These are phyloP conservation scores for Apoda limacodes DNA, from an alignment of 2,888 invertebrate species.

Conservation along the genomic window DNA sequence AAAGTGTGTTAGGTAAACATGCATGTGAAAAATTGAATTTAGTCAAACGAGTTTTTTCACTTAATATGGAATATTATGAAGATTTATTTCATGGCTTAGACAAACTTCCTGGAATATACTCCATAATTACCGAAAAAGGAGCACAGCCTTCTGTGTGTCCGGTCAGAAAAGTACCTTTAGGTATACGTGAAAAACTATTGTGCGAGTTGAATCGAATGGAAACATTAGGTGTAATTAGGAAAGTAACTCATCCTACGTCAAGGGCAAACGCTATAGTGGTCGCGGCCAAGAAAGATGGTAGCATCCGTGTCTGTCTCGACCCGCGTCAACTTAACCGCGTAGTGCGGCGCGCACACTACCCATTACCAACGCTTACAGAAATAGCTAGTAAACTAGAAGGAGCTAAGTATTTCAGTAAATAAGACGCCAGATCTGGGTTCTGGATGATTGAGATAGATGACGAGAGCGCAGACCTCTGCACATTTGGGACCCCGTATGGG, in stretches of 20 bases:
- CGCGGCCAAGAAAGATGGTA: conserved; percentile 19
- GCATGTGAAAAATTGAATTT: too few species aligned
- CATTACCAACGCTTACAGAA: conserved; percentile 15
- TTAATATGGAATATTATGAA: too few species aligned
- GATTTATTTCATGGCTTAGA: too few species aligned
- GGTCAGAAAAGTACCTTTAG: conserved; percentile 21
- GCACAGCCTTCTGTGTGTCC: too few species aligned
- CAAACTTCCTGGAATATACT: conserved; percentile 12
- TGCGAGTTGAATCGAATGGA: too few species aligned
- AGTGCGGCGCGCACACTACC: conserved; percentile 16
- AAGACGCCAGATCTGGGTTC: conserved; percentile 12
- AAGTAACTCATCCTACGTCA: conserved; percentile 15
- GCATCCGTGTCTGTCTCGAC: conserved; percentile 17
- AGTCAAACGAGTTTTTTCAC: too few species aligned
- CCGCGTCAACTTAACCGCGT: conserved; percentile 17
- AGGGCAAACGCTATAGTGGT: conserved; percentile 22
- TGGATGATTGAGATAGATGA: conserved; percentile 12
- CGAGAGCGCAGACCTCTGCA: conserved; percentile 10
- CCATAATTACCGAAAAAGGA: too few species aligned
- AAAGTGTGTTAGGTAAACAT: too few species aligned
- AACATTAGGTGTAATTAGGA: conserved; percentile 12
- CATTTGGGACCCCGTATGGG: too few species aligned
- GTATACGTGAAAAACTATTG: conserved; percentile 17
- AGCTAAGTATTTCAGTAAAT: conserved; percentile 8
- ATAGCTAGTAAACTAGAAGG: conserved; percentile 9